Evolutionary conservation across 2,113 vertebrate genomes (phyloP).

Genomic region (Labeo catla): DNA sequence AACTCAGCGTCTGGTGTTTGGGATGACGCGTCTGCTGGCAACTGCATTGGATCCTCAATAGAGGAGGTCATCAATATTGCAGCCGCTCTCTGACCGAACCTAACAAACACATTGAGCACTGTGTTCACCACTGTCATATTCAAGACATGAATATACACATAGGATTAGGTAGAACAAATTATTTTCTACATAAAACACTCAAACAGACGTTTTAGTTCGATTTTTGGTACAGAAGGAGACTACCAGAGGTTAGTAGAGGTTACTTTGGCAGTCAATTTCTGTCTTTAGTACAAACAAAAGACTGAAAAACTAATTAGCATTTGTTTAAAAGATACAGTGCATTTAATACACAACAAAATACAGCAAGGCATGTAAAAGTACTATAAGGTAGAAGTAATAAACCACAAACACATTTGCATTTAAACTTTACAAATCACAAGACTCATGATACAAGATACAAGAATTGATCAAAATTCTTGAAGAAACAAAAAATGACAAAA

Average conservation of each 20-base stretch:
- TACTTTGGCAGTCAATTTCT: background rate
- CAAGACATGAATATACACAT: background rate
- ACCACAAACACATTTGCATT: too few species aligned
- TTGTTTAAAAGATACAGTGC: background rate
- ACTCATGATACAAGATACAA: too few species aligned
- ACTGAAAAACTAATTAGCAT: background rate
- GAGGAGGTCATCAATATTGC: slow-evolving; percentile 75
- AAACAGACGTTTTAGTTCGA: background rate
- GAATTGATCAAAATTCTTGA: too few species aligned
- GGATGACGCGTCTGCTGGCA: slow-evolving; percentile 49
- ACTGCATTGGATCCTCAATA: slow-evolving; percentile 65
- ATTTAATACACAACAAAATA: background rate
- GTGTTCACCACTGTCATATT: background rate
- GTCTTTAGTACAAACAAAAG: background rate
- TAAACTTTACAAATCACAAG: too few species aligned
- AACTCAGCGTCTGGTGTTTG: slow-evolving; percentile 63
- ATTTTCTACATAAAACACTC: background rate
- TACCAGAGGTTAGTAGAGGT: background rate
- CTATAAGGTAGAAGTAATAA: too few species aligned
- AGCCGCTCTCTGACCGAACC: slow-evolving; percentile 75
- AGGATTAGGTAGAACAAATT: background rate
- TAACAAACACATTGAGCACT: slow-evolving; percentile 54
- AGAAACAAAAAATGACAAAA: too few species aligned
- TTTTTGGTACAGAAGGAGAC: background rate
- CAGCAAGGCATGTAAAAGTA: too few species aligned